Conservation (phyloP, 2,888 invertebrate genomes). For the Drosophila formosana region DNA sequence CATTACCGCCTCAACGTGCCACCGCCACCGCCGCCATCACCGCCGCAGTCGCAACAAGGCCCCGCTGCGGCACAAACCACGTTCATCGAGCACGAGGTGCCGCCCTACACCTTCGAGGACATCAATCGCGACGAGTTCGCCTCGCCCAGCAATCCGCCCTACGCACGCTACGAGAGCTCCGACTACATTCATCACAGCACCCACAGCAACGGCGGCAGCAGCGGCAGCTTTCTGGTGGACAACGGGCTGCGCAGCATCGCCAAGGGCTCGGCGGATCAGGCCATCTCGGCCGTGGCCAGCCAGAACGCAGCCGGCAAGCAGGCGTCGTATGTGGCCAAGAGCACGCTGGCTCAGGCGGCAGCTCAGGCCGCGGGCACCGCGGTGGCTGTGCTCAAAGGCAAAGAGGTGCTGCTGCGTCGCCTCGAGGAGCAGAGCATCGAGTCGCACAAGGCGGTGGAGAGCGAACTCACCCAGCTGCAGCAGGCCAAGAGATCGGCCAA, state of each 20-base stretch:
- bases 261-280: constrained; percentile 91
- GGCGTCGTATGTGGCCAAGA: constrained; percentile 92
- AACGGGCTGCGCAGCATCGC: constrained; percentile 90
- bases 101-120: constrained; percentile 76
- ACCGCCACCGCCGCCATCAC: constrained; percentile 64
- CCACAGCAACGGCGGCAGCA: constrained; percentile 24
- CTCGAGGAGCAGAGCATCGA: constrained; percentile 92
- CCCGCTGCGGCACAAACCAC: constrained; percentile 39
- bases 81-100: constrained; percentile 62
- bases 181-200: constrained; percentile 45
- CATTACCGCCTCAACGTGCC: constrained; percentile 69
- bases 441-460: constrained; percentile 89
- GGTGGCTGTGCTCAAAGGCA: constrained; percentile 89
- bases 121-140: constrained; percentile 74
- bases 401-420: constrained; percentile 88
- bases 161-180: constrained; percentile 50
- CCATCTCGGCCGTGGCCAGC: constrained; percentile 90
- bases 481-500: constrained; percentile 90
- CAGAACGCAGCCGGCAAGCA: constrained; percentile 92
- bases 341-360: constrained; percentile 91
- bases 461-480: constrained; percentile 88
- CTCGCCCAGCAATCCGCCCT: constrained; percentile 29
- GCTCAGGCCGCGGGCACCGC: constrained; percentile 90
- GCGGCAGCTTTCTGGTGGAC: constrained; percentile 85
- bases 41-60: constrained; percentile 31